Percentiles rank a stretch among this genome's conserved stretches.
phyloP scores from a whole-genome alignment of 2,888 invertebrate species.

The Acanthoscelides obtectus region DNA sequence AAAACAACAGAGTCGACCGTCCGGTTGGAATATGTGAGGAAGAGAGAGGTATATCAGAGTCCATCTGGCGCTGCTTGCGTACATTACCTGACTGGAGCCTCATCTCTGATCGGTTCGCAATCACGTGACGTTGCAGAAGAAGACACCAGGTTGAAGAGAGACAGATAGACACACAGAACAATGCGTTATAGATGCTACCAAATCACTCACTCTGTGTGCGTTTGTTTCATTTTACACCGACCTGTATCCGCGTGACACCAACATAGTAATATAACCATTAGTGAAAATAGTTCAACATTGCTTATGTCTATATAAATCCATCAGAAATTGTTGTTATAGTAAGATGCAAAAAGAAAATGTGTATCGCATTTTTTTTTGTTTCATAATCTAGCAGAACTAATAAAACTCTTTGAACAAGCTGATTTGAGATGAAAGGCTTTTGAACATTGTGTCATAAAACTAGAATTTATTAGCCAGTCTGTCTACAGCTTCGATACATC shows the following conservation, averaged over 20 bases:
- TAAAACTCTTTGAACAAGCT: no score
- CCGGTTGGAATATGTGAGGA: neutral
- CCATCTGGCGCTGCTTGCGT: slow-evolving; percentile 39
- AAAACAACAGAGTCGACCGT: neutral
- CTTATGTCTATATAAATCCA: neutral
- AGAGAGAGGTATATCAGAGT: neutral
- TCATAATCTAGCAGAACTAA: no score
- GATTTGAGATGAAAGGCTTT: no score
- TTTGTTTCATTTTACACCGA: slow-evolving; percentile 36
- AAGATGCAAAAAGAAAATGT: neutral
- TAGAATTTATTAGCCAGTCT: no score
- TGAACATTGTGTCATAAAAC: no score
- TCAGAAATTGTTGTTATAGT: neutral
- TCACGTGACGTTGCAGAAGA: neutral
- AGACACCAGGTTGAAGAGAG: neutral
- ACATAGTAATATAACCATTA: slow-evolving; percentile 44
- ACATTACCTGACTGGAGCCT: slow-evolving; percentile 41
- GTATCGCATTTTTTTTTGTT: neutral
- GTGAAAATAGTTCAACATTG: slow-evolving; percentile 30
- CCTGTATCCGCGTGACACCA: slow-evolving; percentile 46
- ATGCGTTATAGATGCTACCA: neutral
- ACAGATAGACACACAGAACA: neutral
- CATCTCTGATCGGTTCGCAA: slow-evolving; percentile 5
- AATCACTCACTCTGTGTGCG: neutral
- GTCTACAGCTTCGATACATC: no score